These are phyloP conservation scores for Macroramphosus scolopax DNA, from an alignment of 2,797 vertebrate genomes.

Conservation along the genomic window DNA sequence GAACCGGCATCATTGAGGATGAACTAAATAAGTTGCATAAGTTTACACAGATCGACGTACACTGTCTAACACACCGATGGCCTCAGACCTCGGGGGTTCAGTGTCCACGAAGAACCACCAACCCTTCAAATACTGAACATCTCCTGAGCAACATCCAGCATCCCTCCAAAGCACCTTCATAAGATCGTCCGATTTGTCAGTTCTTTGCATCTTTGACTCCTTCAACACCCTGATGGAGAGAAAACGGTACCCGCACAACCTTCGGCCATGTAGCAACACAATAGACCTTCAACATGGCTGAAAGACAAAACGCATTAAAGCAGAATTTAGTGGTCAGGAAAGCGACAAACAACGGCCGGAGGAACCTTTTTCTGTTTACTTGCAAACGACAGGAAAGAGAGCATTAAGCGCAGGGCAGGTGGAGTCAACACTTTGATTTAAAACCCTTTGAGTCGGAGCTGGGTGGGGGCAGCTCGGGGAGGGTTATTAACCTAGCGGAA, in stretches of 20 bases:
- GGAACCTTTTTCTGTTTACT: constrained; percentile 47
- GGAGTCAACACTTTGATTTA: constrained; percentile 62
- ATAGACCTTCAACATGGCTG: neutral
- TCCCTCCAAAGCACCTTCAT: too few relatives aligned
- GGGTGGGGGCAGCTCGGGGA: constrained; percentile 10
- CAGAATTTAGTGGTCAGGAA: constrained; percentile 44
- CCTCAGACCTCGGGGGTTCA: too few relatives aligned
- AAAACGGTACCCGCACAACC: constrained; percentile 7
- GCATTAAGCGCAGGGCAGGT: constrained; percentile 45
- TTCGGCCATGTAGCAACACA: constrained; percentile 5
- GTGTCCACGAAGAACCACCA: too few relatives aligned
- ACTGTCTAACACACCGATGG: too few relatives aligned
- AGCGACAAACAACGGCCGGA: constrained; percentile 30
- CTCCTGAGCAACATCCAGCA: too few relatives aligned
- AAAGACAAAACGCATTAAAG: constrained; percentile 45
- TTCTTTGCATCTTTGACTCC: constrained; percentile 3
- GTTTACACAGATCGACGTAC: too few relatives aligned
- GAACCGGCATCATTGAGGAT: too few relatives aligned
- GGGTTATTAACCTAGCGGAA: constrained; percentile 71
- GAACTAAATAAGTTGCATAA: too few relatives aligned
- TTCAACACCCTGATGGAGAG: neutral
- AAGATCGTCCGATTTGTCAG: neutral
- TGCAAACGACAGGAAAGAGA: constrained; percentile 41
- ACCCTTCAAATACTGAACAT: too few relatives aligned
- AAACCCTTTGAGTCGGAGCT: constrained; percentile 43